These are phyloP conservation scores for Aldabrachelys gigantea DNA, from an alignment of 2,113 vertebrate genomes.

Conservation along the genomic window DNA sequence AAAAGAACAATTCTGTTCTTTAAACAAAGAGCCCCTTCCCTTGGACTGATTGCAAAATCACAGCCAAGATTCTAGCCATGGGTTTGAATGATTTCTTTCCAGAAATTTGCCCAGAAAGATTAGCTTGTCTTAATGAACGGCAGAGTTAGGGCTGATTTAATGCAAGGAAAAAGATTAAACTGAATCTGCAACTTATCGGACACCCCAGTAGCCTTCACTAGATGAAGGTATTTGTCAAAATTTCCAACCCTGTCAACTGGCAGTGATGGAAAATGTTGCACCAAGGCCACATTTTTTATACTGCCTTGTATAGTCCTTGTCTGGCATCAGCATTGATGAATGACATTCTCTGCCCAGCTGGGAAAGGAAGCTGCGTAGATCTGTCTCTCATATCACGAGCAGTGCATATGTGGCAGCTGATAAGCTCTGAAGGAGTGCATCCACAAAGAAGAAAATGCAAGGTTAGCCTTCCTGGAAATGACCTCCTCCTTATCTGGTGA, in stretches of 20 bases:
- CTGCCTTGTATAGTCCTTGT: rapidly evolving
- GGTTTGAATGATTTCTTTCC: neutral
- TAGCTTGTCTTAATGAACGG: neutral
- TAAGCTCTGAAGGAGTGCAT: neutral
- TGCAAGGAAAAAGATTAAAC: neutral
- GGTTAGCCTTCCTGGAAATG: neutral
- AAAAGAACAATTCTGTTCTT: neutral
- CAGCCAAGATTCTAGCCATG: rapidly evolving
- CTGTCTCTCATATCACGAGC: neutral
- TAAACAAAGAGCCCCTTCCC: neutral
- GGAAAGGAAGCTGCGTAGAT: neutral
- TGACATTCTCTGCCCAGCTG: neutral
- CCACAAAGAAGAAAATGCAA: neutral
- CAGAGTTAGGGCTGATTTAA: neutral
- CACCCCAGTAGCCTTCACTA: rapidly evolving
- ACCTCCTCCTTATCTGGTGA: neutral
- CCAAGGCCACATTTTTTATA: rapidly evolving
- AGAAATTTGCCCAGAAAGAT: neutral
- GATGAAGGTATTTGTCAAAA: neutral
- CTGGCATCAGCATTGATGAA: neutral
- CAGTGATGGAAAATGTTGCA: rapidly evolving
- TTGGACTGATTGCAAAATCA: neutral
- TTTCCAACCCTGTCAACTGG: neutral
- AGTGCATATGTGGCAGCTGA: neutral
- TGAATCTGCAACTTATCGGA: neutral